phyloP scores from a whole-genome alignment of 2,888 invertebrate genomes.

The Chalcis sispes region DNA sequence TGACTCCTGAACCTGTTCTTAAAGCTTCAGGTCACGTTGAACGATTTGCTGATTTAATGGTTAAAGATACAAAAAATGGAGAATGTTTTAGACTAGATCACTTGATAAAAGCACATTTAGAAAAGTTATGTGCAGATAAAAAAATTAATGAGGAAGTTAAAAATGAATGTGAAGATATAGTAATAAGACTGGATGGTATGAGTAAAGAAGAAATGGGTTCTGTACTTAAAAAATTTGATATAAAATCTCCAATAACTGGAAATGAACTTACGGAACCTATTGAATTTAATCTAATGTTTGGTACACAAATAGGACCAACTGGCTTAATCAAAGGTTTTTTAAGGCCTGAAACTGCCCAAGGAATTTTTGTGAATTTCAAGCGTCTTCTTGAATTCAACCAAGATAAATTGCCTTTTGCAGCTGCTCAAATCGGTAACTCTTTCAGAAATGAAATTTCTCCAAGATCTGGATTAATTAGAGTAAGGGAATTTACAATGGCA shows the following conservation, averaged over 20 bases:
- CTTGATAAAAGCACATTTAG: slow-evolving; percentile 95
- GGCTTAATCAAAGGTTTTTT: slow-evolving; percentile 96
- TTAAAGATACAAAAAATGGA: slow-evolving; percentile 96
- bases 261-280: slow-evolving; percentile 97
- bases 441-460: slow-evolving; percentile 99
- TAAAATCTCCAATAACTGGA: slow-evolving; percentile 96
- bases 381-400: slow-evolving; percentile 97
- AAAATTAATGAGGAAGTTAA: slow-evolving; percentile 84
- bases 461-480: slow-evolving; percentile 94
- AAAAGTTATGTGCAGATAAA: slow-evolving; percentile 91
- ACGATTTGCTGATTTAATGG: slow-evolving; percentile 99
- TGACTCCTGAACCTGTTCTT: slow-evolving; percentile 97
- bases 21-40: slow-evolving; percentile 99
- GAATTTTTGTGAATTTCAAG: slow-evolving; percentile 99
- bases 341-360: slow-evolving; percentile 99
- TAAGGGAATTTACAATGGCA: slow-evolving; percentile 99
- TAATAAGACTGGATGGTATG: slow-evolving; percentile 94
- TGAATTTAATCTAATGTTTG: slow-evolving; percentile 99
- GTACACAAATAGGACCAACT: slow-evolving; percentile 97
- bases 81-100: slow-evolving; percentile 99
- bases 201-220: slow-evolving; percentile 91
- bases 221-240: slow-evolving; percentile 90
- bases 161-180: slow-evolving; percentile 86
- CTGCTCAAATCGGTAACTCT: slow-evolving; percentile 98
- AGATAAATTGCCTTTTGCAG: slow-evolving; percentile 96